phyloP scores from a whole-genome alignment of 2,888 invertebrate species.

The Rhorus exstirpatorius region DNA sequence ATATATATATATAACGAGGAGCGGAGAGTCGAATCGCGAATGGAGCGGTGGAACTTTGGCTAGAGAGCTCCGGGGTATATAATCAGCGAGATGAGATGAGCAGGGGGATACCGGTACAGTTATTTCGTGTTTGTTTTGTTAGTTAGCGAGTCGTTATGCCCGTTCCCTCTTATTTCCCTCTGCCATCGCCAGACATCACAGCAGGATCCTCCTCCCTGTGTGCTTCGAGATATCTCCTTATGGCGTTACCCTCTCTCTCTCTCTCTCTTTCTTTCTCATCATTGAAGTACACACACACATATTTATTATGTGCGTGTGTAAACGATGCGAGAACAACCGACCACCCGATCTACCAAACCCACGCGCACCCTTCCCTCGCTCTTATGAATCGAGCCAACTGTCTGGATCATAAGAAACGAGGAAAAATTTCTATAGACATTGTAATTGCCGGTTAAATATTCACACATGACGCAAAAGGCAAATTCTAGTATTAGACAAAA shows the following conservation, averaged over 20 bases:
- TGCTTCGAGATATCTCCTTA: constrained; percentile 37
- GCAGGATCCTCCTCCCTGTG: constrained; percentile 59
- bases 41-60: constrained; percentile 73
- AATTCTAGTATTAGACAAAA: too few species aligned
- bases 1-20: constrained; percentile 31
- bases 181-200: constrained; percentile 3
- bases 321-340: constrained; percentile 1
- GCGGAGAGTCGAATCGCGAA: constrained; percentile 50
- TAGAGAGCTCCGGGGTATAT: constrained; percentile 81
- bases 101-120: constrained; percentile 64
- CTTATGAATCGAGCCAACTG: constrained; percentile 39
- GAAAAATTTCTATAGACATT: constrained; percentile 16
- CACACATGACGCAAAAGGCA: too few species aligned
- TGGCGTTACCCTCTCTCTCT: constrained; percentile 62
- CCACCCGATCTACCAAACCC: constrained; percentile 38
- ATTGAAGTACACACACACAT: neutral
- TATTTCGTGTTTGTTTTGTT: constrained; percentile 83
- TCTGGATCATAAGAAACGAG: constrained; percentile 1
- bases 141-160: constrained; percentile 82
- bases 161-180: constrained; percentile 51
- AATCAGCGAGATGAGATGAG: constrained; percentile 83
- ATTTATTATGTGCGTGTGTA: neutral
- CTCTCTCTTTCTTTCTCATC: constrained; percentile 47
- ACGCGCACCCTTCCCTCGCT: neutral
- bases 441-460: neutral